Conservation (phyloP, 1,140 invertebrate genomes). For the Homarus americanus region DNA sequence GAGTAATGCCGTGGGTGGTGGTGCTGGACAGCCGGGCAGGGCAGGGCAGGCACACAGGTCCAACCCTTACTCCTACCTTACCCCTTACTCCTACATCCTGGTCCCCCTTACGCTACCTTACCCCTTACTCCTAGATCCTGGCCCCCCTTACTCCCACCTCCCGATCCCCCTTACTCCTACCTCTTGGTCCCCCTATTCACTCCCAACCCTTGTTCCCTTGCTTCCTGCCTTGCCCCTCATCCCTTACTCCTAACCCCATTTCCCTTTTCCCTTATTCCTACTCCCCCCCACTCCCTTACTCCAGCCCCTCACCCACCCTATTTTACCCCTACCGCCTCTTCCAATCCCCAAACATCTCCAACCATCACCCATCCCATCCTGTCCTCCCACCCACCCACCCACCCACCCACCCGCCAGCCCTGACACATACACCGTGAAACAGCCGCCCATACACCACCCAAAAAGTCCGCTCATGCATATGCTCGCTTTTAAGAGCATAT, state of each 20-base stretch:
- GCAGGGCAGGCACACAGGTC: not conserved
- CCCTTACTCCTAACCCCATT: too few species aligned
- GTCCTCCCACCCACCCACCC: not conserved
- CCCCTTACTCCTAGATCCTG: not conserved
- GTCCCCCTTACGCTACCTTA: not conserved
- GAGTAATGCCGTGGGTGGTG: slow-evolving; percentile 5
- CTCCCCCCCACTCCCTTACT: too few species aligned
- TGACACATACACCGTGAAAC: not conserved
- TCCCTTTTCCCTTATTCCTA: too few species aligned
- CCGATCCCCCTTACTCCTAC: not conserved
- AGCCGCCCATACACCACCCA: not conserved
- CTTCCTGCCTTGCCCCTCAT: too few species aligned
- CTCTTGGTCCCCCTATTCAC: too few species aligned
- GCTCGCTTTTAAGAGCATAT: too few species aligned
- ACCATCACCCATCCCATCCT: not conserved
- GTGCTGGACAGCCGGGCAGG: not conserved
- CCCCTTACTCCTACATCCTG: not conserved
- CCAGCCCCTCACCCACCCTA: too few species aligned
- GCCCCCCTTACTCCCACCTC: not conserved
- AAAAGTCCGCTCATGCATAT: too few species aligned
- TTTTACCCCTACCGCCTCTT: too few species aligned
- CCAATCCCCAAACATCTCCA: not conserved
- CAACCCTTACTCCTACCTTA: not conserved
- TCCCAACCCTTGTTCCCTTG: too few species aligned
- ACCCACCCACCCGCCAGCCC: not conserved